Conservation (phyloP, 2,888 invertebrate genomes). For the Cabera pusaria region DNA sequence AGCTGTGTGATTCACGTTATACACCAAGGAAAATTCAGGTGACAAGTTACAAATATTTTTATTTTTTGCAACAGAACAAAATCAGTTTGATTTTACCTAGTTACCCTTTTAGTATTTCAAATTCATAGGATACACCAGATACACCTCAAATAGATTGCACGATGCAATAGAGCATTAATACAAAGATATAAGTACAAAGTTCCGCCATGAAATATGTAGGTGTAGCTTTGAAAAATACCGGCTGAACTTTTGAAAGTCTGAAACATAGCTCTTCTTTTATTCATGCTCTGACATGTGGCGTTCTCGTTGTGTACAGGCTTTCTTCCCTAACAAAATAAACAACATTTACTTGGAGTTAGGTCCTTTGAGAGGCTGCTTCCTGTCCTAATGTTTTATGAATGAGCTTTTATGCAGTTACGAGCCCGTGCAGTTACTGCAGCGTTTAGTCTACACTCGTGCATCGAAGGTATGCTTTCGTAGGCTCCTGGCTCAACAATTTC, state of each 20-base stretch:
- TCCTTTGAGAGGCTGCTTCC: conserved; percentile 74
- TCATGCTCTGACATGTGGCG: conserved; percentile 81
- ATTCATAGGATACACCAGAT: too few species aligned
- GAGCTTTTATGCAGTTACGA: conserved; percentile 67
- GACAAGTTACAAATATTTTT: too few species aligned
- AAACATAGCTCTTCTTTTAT: conserved; percentile 80
- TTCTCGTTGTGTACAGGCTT: conserved; percentile 75
- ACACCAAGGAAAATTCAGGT: too few species aligned
- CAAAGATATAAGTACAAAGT: conserved; percentile 50
- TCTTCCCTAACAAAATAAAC: conserved; percentile 81
- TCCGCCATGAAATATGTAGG: conserved; percentile 58
- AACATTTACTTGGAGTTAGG: conserved; percentile 77
- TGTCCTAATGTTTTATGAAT: conserved; percentile 76
- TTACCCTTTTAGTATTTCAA: too few species aligned
- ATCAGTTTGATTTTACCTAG: too few species aligned
- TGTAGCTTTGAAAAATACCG: conserved; percentile 71
- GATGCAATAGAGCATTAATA: conserved; percentile 41
- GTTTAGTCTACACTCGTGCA: conserved; percentile 19
- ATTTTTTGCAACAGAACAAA: too few species aligned
- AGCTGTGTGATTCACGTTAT: too few species aligned
- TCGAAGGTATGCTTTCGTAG: not conserved
- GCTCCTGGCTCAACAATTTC: conserved; percentile 1
- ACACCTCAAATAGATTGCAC: too few species aligned
- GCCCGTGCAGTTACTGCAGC: conserved; percentile 39
- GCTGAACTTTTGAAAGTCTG: conserved; percentile 77